Percentiles rank a stretch among this genome's conserved stretches.
phyloP scores from a whole-genome alignment of 1,140 invertebrate genomes.

The Mamestra configurata region DNA sequence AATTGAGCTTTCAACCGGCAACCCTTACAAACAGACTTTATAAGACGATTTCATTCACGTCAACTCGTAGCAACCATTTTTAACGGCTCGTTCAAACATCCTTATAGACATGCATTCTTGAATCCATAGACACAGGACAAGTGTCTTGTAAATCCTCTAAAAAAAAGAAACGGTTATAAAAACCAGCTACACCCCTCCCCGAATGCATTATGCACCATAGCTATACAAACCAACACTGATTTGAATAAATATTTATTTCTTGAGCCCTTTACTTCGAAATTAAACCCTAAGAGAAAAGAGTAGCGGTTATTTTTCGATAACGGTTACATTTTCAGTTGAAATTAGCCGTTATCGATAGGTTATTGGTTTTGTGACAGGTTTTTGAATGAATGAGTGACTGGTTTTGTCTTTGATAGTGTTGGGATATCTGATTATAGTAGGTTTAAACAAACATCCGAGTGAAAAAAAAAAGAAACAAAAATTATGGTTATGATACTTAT shows the following conservation, averaged over 20 bases:
- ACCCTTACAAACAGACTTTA: too few relatives aligned
- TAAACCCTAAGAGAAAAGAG: background rate
- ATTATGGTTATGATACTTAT: too few relatives aligned
- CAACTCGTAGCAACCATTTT: background rate
- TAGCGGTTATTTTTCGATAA: background rate
- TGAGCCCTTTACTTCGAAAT: background rate
- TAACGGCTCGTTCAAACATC: background rate
- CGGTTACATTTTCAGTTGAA: background rate
- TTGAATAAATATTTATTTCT: slow-evolving; percentile 4
- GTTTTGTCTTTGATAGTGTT: background rate
- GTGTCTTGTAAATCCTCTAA: background rate
- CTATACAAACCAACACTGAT: slow-evolving; percentile 11
- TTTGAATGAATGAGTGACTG: background rate
- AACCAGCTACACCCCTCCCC: slow-evolving; percentile 5
- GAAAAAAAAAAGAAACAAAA: too few relatives aligned
- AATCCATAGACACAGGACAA: background rate
- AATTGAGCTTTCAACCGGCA: too few relatives aligned
- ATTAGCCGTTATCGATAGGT: slow-evolving; percentile 10
- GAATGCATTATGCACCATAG: slow-evolving; percentile 16
- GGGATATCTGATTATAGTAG: too few relatives aligned
- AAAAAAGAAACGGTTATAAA: slow-evolving; percentile 9
- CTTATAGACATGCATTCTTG: slow-evolving; percentile 11
- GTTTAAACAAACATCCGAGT: too few relatives aligned
- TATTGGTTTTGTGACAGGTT: background rate
- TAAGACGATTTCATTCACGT: too few relatives aligned